Conservation (phyloP, 1,140 invertebrate genomes). For the Bombus vancouverensis region DNA sequence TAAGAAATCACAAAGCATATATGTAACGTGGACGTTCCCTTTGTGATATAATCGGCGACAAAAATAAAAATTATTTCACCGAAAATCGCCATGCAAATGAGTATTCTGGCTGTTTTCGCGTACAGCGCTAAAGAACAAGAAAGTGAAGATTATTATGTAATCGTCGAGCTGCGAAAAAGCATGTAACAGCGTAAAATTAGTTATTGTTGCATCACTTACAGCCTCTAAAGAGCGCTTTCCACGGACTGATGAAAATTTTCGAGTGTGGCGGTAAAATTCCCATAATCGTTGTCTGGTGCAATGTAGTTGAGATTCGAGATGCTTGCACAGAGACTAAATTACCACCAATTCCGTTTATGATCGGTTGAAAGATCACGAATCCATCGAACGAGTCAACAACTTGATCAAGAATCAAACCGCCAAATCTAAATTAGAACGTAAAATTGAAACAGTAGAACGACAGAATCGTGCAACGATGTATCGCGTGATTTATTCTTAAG, state of each 20-base stretch:
- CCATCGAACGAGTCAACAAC: constrained; percentile 89
- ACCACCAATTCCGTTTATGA: constrained; percentile 97
- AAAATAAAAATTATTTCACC: constrained; percentile 96
- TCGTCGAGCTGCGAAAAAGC: neutral
- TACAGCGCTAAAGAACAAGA: constrained; percentile 84
- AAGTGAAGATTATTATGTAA: constrained; percentile 12
- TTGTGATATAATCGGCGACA: constrained; percentile 88
- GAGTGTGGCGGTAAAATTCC: constrained; percentile 90
- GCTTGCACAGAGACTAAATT: constrained; percentile 99
- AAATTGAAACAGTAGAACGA: neutral
- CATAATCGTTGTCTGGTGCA: constrained; percentile 91
- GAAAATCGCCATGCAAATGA: constrained; percentile 93
- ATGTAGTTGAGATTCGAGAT: constrained; percentile 95
- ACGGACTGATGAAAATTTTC: constrained; percentile 90
- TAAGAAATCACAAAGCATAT: constrained; percentile 87
- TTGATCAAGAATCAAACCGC: constrained; percentile 91
- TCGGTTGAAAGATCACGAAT: constrained; percentile 95
- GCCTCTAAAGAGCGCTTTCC: constrained; percentile 91
- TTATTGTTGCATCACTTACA: constrained; percentile 81
- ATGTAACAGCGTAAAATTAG: constrained; percentile 17
- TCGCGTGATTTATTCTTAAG: neutral
- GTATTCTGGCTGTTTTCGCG: constrained; percentile 92
- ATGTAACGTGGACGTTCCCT: constrained; percentile 84
- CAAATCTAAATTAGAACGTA: constrained; percentile 83
- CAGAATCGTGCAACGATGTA: too few species aligned